Evolutionary conservation across 2,113 vertebrate genomes (phyloP), one percentile per base, ranked within the genome.

Genomic region (Ciconia stormi): DNA sequence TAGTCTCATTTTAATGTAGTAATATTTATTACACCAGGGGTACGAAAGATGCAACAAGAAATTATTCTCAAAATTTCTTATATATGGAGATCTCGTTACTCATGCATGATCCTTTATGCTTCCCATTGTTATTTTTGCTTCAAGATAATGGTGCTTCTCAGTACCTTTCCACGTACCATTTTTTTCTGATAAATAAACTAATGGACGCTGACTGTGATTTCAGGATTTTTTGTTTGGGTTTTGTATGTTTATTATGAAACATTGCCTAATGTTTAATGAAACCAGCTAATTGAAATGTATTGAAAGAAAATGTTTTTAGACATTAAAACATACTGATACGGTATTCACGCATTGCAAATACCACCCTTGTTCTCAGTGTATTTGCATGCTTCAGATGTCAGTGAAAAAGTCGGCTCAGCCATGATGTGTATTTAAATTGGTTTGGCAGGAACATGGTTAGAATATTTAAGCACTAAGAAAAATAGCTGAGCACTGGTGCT

Each of bases 301-400:
- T 72, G 52, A 65, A 81, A 73, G 50, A 70, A 65, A 80, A 69
- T 34, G 3, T 36, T 47, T 74, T 70, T 82, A 63, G 70, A 20
- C 16, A 26, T 71, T 29, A 63, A 42, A 73, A 93, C 1, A 10
- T 72, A 17, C 58, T 79, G 38, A 38, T 87, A 47, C 0, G 10
- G 38, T 62, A 63, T 93, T 82, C 36, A 34, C 76, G 84, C 42
- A 26, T 32, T 38, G 66, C 15, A 9, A 82, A 61, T 85, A 72
- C 36, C 53, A 50, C 4, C 16, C 36, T 61, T 93, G 63, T 95
- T 92, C 76, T 25, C 56, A 44, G 34, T 79, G 40, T 90, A 65
- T 86, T 90, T 92, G 30, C 21, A 27, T 79, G 16, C 63, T 61
- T 95, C 53, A 80, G 56, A 82, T 94, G 69, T 81, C 61, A 50